Evolutionary conservation across 2,888 invertebrate species (phyloP).

Genomic region (Bhutanitis thaidina): DNA sequence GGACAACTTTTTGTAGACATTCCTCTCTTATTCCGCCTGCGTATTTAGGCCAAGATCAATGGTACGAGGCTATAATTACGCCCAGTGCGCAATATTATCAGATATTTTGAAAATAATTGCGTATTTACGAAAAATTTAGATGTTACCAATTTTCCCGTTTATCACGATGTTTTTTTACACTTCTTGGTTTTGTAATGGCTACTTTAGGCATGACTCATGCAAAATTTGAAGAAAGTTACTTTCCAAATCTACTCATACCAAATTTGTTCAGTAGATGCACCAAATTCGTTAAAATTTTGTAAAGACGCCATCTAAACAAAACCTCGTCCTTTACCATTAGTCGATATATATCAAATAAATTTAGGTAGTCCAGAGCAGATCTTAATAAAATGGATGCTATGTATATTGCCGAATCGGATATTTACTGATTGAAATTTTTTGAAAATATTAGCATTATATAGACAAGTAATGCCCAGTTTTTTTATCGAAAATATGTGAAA

Average conservation of each 20-base stretch:
- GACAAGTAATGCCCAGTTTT: too few relatives aligned
- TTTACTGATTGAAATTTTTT: too few relatives aligned
- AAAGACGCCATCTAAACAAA: slow-evolving; percentile 8
- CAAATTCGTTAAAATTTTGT: background rate
- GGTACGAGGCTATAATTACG: slow-evolving; percentile 46
- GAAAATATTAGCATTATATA: too few relatives aligned
- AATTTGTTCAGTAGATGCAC: background rate
- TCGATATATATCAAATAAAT: background rate
- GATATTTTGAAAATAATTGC: slow-evolving; percentile 16
- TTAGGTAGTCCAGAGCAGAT: too few relatives aligned
- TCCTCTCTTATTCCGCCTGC: slow-evolving; percentile 57
- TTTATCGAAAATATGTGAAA: too few relatives aligned
- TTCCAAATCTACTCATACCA: slow-evolving; percentile 18
- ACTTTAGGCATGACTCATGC: slow-evolving; percentile 43
- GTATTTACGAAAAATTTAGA: background rate
- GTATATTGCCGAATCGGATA: too few relatives aligned
- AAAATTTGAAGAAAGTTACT: slow-evolving; percentile 37
- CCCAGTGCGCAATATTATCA: slow-evolving; percentile 41
- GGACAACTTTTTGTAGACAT: slow-evolving; percentile 51
- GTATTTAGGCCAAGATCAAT: slow-evolving; percentile 69
- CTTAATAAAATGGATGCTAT: too few relatives aligned
- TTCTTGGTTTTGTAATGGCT: slow-evolving; percentile 30
- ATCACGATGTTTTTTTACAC: slow-evolving; percentile 30
- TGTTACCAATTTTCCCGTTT: slow-evolving; percentile 10
- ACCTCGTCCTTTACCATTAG: background rate